phyloP scores from a whole-genome alignment of 2,113 vertebrate genomes.

The Carassius carassius region DNA sequence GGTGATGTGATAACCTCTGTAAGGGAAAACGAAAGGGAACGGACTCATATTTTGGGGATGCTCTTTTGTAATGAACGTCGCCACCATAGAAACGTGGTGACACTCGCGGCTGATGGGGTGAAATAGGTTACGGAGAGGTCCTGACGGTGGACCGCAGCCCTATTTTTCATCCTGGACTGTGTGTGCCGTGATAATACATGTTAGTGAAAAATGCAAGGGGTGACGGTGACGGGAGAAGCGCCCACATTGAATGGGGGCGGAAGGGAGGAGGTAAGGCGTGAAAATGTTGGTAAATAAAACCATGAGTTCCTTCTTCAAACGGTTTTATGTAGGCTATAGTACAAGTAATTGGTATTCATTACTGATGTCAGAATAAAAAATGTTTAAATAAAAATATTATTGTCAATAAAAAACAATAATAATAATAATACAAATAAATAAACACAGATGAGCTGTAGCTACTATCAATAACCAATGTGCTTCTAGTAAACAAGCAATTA shows the following conservation, averaged over 20 bases:
- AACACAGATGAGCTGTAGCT: not conserved
- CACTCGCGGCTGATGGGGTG: constrained; percentile 56
- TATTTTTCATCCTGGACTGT: constrained; percentile 49
- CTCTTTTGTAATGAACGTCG: not conserved
- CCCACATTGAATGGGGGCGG: constrained; percentile 53
- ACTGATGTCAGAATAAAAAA: not conserved
- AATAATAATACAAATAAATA: not conserved
- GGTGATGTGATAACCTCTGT: constrained; percentile 29
- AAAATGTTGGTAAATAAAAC: no score
- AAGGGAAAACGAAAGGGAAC: not conserved
- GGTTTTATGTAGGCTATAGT: not conserved
- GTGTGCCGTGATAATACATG: constrained; percentile 47
- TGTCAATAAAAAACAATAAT: no score
- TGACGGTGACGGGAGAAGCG: constrained; percentile 64
- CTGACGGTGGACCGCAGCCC: constrained; percentile 51
- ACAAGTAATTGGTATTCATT: not conserved
- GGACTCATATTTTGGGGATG: constrained; percentile 37
- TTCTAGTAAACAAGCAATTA: not conserved
- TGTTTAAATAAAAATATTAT: not conserved
- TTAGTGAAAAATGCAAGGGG: constrained; percentile 61
- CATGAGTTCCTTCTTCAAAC: not conserved
- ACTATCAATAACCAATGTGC: not conserved
- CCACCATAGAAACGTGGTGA: constrained; percentile 38
- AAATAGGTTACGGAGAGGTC: constrained; percentile 45
- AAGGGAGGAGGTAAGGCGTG: no score